Evolutionary conservation across 2,797 vertebrate species (phyloP), one percentile per base, ranked within the genome.

Genomic region (Remorina albescens): DNA sequence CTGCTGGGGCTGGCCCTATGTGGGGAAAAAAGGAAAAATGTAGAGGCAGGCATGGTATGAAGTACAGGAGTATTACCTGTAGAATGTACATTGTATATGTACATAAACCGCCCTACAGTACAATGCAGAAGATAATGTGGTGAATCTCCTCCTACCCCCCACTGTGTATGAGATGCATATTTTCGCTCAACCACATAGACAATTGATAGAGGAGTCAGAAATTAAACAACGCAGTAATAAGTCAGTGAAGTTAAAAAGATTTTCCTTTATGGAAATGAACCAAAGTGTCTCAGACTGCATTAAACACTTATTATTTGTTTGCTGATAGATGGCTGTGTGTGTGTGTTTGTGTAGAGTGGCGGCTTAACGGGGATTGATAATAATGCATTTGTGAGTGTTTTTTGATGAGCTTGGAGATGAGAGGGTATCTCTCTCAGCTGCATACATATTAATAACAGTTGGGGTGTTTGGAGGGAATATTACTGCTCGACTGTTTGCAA

Each of bases 381-480:
- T 88, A 85, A 90, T 85, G 75, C 6, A 18, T 85, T 69, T 81
- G 59, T 82, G 79, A 86, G 85, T 82, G 88, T 86, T 83, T 91
- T 88, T 84, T 86, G 82, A 92, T 88, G 88, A 90, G 85, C 62
- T 82, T 15, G 53, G 83, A 88, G 84, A 87, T 87, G 76, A 84
- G 81, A 89, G 80, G 77, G 78, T 65, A 61, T 77, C 73, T 84
- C 76, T 84, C 76, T 78, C 78, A 58, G 83, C 78, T 65, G 71
- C 83, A 90, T 84, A 74, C 77, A 87, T 85, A 90, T 91, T 85
- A 89, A 89, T 83, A 88, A 83, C 85, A 85, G 84, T 64, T 82
- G 57, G 78, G 80, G 28, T 76, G 72, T 89, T 89, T 80, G 63
- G 63, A 67, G 78, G 76, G 57, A 89, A 85, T 73, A 72, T 81